These are phyloP conservation scores for Phalanger gymnotis DNA, from an alignment of 2,797 vertebrate species.

Conservation along the genomic window DNA sequence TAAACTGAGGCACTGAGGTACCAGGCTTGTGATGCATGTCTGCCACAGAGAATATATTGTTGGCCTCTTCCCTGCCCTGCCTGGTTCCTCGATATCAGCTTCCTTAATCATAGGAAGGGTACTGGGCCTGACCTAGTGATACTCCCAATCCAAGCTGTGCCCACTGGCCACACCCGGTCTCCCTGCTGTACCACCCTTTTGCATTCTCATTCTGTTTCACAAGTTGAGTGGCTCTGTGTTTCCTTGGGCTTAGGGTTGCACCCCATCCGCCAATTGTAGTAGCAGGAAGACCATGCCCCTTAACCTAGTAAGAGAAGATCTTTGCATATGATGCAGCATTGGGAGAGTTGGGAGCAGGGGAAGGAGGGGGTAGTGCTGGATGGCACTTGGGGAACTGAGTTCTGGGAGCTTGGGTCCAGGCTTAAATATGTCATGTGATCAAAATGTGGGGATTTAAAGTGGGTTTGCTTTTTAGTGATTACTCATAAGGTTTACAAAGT, in stretches of 20 bases:
- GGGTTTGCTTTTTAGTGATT: background rate
- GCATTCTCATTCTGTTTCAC: background rate
- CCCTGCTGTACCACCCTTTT: background rate
- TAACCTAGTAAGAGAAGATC: constrained; percentile 20
- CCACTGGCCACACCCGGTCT: background rate
- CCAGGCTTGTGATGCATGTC: background rate
- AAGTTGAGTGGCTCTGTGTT: background rate
- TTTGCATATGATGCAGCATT: background rate
- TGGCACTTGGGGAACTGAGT: background rate
- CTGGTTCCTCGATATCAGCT: background rate
- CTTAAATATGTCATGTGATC: background rate
- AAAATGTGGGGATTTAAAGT: background rate
- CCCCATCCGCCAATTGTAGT: constrained; percentile 76
- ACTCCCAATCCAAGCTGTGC: background rate
- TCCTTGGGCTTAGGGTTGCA: constrained; percentile 71
- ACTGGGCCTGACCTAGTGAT: background rate
- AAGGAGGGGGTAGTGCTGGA: too few species aligned
- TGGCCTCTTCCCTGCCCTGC: background rate
- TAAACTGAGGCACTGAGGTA: background rate
- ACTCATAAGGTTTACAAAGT: background rate
- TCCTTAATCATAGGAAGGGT: background rate
- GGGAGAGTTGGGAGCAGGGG: background rate
- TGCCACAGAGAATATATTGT: background rate
- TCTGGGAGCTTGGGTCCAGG: background rate
- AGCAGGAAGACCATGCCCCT: constrained; percentile 66